Conservation (phyloP, 2,888 invertebrate species). For the Amiota minor region DNA sequence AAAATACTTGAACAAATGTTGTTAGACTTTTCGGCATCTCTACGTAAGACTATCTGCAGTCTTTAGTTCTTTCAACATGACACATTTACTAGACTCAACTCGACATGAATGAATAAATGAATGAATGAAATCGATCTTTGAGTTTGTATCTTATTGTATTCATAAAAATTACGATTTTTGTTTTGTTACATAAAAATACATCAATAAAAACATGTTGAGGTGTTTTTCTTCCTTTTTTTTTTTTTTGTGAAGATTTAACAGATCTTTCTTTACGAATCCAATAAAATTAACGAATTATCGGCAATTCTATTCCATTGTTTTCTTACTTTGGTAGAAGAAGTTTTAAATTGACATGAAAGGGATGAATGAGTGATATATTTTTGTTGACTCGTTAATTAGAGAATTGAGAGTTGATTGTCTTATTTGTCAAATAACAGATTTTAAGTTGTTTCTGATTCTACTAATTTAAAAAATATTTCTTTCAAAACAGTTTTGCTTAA, state of each 20-base stretch:
- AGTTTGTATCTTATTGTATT: slow-evolving; percentile 1
- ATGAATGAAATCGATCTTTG: slow-evolving; percentile 40
- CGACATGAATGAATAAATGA: slow-evolving; percentile 47
- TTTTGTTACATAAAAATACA: slow-evolving; percentile 50
- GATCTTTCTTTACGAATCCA: background rate
- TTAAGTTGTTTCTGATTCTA: too few relatives aligned
- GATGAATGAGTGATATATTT: too few relatives aligned
- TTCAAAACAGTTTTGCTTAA: too few relatives aligned
- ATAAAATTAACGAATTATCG: slow-evolving; percentile 28
- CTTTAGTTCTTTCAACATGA: slow-evolving; percentile 30
- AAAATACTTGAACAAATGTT: background rate
- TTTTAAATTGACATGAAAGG: too few relatives aligned
- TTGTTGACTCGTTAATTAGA: too few relatives aligned
- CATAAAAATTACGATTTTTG: slow-evolving; percentile 18
- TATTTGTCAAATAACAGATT: too few relatives aligned
- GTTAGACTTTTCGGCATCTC: slow-evolving; percentile 47
- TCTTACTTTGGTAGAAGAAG: too few relatives aligned
- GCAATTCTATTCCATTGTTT: background rate
- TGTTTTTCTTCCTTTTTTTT: slow-evolving; percentile 26
- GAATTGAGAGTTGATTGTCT: too few relatives aligned
- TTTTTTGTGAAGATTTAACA: slow-evolving; percentile 4
- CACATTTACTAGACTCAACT: slow-evolving; percentile 38
- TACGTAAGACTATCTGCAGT: slow-evolving; percentile 45
- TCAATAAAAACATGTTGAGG: slow-evolving; percentile 61
- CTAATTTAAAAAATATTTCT: too few relatives aligned